These are phyloP conservation scores for Trichonephila clavata DNA, from an alignment of 1,140 invertebrate species.

Conservation along the genomic window DNA sequence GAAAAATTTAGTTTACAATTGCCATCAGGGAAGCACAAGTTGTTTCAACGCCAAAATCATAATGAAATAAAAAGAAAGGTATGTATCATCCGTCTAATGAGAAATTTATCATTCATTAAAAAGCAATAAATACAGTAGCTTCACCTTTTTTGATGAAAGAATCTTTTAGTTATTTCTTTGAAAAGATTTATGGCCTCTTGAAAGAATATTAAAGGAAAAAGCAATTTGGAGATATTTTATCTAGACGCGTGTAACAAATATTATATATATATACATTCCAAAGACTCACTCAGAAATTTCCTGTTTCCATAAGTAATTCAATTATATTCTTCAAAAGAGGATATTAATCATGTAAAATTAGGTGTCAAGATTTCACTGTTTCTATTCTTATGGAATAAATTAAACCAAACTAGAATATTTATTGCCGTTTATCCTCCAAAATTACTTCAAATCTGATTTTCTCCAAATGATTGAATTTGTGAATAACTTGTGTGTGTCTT, in stretches of 20 bases:
- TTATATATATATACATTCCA: not conserved
- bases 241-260: not conserved
- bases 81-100: not conserved
- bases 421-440: not conserved
- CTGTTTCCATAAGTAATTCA: not conserved
- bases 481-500: not conserved
- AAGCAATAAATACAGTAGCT: not conserved
- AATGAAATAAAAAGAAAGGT: no score
- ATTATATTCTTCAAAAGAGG: not conserved
- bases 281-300: not conserved
- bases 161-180: not conserved
- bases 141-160: not conserved
- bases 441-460: not conserved
- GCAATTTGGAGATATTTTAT: not conserved
- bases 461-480: no score
- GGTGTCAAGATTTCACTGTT: not conserved
- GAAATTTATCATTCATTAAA: slow-evolving; percentile 19
- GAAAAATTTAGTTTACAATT: not conserved
- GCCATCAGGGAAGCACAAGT: not conserved
- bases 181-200: not conserved
- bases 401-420: not conserved
- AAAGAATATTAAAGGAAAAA: not conserved
- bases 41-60: not conserved
- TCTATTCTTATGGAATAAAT: not conserved
- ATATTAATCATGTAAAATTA: slow-evolving; percentile 5